Conservation (phyloP, 2,113 vertebrate species). For the Hipposideros armiger region DNA sequence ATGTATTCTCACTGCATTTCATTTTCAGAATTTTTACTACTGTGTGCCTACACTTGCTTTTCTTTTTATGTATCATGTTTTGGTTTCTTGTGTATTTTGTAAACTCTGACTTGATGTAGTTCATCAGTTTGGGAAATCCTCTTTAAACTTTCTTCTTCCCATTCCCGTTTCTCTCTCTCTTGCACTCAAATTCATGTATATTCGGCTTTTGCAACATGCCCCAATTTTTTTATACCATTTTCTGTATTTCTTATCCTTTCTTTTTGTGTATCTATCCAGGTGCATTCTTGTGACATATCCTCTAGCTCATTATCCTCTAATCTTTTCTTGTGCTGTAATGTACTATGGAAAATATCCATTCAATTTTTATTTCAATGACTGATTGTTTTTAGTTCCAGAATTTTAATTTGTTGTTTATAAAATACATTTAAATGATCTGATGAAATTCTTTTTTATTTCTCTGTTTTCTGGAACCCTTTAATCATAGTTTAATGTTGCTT, state of each 20-base stretch:
- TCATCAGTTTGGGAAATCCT: background rate
- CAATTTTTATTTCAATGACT: background rate
- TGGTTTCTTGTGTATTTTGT: background rate
- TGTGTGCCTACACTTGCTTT: background rate
- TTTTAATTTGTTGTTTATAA: background rate
- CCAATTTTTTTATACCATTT: background rate
- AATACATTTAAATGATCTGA: background rate
- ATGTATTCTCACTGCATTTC: background rate
- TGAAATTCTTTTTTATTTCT: background rate
- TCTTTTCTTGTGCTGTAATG: background rate
- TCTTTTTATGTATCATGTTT: background rate
- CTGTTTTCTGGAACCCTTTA: background rate
- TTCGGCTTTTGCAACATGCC: background rate
- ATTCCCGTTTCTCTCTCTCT: background rate
- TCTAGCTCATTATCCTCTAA: background rate
- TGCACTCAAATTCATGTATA: background rate
- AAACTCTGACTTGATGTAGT: background rate
- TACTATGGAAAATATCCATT: background rate
- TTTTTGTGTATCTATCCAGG: background rate
- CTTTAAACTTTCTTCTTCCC: background rate
- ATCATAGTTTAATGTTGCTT: background rate
- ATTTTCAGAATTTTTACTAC: background rate
- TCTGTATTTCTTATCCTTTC: background rate
- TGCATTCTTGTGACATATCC: background rate
- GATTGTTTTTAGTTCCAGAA: background rate